Evolutionary conservation across 2,797 vertebrate genomes (phyloP).

Genomic region (Takifugu ocellatus): DNA sequence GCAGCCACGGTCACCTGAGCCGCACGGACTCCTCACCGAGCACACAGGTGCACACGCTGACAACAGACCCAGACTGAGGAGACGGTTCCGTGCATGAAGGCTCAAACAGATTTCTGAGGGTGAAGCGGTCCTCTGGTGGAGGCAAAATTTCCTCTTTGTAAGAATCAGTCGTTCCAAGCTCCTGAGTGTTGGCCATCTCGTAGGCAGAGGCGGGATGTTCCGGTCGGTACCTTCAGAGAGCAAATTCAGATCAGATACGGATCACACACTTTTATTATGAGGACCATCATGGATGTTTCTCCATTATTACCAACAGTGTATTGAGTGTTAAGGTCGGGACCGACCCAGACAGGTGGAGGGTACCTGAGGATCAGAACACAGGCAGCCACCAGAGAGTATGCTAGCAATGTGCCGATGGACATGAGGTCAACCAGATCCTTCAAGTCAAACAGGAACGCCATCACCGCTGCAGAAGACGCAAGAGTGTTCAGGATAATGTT

Average conservation of each 20-base stretch:
- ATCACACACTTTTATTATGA: background rate
- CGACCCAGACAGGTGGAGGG: background rate
- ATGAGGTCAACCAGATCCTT: slow-evolving; percentile 96
- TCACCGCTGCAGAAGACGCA: slow-evolving; percentile 78
- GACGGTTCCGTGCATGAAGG: slow-evolving; percentile 82
- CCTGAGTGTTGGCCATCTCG: slow-evolving; percentile 85
- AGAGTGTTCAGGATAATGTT: slow-evolving; percentile 1
- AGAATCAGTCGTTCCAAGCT: slow-evolving; percentile 74
- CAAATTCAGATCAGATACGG: too few species aligned
- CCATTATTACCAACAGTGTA: too few species aligned
- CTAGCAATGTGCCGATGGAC: slow-evolving; percentile 95
- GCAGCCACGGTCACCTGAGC: background rate
- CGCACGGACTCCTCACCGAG: slow-evolving; percentile 78
- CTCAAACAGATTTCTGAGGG: slow-evolving; percentile 72
- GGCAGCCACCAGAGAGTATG: slow-evolving; percentile 93
- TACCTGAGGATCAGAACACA: slow-evolving; percentile 95
- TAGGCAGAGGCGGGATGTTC: slow-evolving; percentile 81
- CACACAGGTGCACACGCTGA: slow-evolving; percentile 80
- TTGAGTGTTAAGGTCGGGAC: too few species aligned
- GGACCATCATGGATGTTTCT: too few species aligned
- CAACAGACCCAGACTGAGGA: slow-evolving; percentile 78
- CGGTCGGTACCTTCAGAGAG: slow-evolving; percentile 84
- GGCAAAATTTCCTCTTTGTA: slow-evolving; percentile 77
- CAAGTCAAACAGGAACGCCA: slow-evolving; percentile 95
- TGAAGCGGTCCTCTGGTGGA: slow-evolving; percentile 69